Evolutionary conservation across 2,888 invertebrate species (phyloP).

Genomic region (Nebria brevicollis): DNA sequence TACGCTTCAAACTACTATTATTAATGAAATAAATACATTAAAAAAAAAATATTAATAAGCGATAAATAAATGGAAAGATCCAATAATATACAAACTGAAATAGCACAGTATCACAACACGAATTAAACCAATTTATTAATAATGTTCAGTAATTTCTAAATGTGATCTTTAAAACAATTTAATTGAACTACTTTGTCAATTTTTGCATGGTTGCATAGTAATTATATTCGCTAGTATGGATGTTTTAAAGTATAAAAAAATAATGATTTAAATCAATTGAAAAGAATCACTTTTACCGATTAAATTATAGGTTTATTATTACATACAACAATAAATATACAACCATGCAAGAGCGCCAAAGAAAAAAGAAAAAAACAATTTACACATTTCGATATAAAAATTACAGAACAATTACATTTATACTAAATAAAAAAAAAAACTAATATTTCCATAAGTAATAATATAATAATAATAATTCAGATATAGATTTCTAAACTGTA

Average conservation of each 20-base stretch:
- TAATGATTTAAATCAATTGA: not conserved
- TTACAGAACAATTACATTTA: conserved; percentile 35
- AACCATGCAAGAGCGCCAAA: conserved; percentile 43
- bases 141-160: conserved; percentile 29
- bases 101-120: conserved; percentile 28
- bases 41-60: conserved; percentile 31
- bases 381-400: conserved; percentile 44
- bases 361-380: conserved; percentile 29
- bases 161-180: conserved; percentile 11
- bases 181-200: conserved; percentile 1
- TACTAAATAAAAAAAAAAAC: conserved; percentile 7
- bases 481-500: conserved; percentile 27
- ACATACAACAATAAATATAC: conserved; percentile 47
- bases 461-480: conserved; percentile 26
- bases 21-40: conserved; percentile 25
- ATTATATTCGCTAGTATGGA: not conserved
- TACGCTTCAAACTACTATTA: conserved; percentile 14
- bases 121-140: conserved; percentile 6
- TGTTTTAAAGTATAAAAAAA: not conserved
- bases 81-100: conserved; percentile 27
- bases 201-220: conserved; percentile 40
- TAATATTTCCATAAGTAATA: conserved; percentile 34
- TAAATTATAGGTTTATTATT: conserved; percentile 46
- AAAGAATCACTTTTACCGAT: conserved; percentile 23
- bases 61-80: conserved; percentile 25